phyloP scores from a whole-genome alignment of 1,140 invertebrate species.

The Pinna nobilis region DNA sequence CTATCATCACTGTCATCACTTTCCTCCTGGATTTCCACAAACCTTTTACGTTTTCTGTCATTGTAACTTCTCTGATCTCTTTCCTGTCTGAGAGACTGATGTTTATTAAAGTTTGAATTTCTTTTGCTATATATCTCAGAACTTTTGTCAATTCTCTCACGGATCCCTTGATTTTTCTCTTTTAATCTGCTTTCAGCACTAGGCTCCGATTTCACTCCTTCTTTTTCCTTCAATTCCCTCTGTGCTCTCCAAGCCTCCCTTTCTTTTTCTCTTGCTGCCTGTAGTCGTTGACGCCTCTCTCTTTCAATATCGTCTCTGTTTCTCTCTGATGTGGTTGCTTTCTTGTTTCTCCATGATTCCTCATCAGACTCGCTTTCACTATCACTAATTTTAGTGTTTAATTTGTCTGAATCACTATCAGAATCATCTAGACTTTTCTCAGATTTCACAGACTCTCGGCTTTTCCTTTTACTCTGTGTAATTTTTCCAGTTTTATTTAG shows the following conservation, averaged over 20 bases:
- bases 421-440: neutral
- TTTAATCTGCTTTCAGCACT: neutral
- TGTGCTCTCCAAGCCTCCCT: slow-evolving; percentile 23
- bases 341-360: slow-evolving; percentile 45
- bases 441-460: slow-evolving; percentile 1
- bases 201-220: neutral
- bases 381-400: slow-evolving; percentile 13
- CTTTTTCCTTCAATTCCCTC: slow-evolving; percentile 16
- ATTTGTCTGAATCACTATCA: slow-evolving; percentile 18
- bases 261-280: slow-evolving; percentile 17
- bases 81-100: neutral
- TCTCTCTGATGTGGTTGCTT: slow-evolving; percentile 33
- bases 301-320: slow-evolving; percentile 39
- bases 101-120: neutral
- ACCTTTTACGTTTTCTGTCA: slow-evolving; percentile 35
- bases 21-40: slow-evolving; percentile 29
- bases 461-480: neutral
- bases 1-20: slow-evolving; percentile 17
- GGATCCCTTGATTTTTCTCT: neutral
- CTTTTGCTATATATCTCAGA: neutral
- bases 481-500: slow-evolving; percentile 9
- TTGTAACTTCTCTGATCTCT: slow-evolving; percentile 1
- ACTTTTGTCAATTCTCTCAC: neutral
- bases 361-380: slow-evolving; percentile 44
- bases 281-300: slow-evolving; percentile 33